phyloP scores from a whole-genome alignment of 2,888 invertebrate species.

The Hirudinaria manillensis region DNA sequence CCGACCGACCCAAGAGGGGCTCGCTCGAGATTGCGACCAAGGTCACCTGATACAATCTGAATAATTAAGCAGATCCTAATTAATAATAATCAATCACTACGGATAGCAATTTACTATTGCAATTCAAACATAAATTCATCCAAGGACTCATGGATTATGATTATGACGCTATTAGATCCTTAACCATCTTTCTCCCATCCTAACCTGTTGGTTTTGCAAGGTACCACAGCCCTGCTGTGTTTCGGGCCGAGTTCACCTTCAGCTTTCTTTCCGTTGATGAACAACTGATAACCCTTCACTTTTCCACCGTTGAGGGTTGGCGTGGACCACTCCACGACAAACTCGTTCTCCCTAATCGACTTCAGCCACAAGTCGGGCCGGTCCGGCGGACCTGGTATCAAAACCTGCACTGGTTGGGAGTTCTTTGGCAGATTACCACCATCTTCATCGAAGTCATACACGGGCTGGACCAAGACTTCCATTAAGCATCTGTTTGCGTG shows the following conservation, averaged over 20 bases:
- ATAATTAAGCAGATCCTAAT: not conserved
- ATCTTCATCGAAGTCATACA: not conserved
- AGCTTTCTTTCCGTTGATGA: constrained; percentile 52
- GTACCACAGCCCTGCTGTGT: constrained; percentile 52
- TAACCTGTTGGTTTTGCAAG: constrained; percentile 51
- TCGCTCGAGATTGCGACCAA: constrained; percentile 49
- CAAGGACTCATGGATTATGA: not conserved
- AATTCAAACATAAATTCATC: too few relatives aligned
- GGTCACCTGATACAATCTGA: constrained; percentile 49
- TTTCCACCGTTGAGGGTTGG: constrained; percentile 50
- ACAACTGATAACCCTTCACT: constrained; percentile 50
- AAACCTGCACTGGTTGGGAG: constrained; percentile 48
- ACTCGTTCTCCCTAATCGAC: constrained; percentile 47
- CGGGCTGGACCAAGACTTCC: not conserved
- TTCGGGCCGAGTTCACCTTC: constrained; percentile 49
- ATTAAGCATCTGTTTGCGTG: not conserved
- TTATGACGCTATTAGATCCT: not conserved
- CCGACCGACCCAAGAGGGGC: constrained; percentile 46
- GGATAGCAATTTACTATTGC: too few relatives aligned
- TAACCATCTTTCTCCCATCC: too few relatives aligned
- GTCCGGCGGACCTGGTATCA: constrained; percentile 53
- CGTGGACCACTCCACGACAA: constrained; percentile 54
- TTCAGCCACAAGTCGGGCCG: constrained; percentile 51
- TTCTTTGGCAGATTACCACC: constrained; percentile 41
- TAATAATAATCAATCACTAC: too few relatives aligned